Evolutionary conservation across 2,113 vertebrate species (phyloP), one percentile per base, ranked within the genome.

Genomic region (Hemiscyllium ocellatum): DNA sequence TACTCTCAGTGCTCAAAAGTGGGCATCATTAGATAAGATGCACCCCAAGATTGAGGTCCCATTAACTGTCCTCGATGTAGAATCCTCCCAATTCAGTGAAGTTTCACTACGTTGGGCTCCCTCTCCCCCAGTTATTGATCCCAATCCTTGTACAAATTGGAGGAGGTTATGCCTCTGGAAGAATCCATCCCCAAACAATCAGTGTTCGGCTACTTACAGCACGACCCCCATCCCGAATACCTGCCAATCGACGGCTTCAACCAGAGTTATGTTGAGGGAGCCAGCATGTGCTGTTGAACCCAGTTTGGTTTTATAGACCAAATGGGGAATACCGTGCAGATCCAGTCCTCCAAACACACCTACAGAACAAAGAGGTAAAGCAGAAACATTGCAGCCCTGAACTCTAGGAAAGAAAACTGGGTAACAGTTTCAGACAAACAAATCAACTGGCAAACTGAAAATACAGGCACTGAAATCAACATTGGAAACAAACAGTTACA

Each of bases 301-400:
- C 3, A 99, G 98, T 80, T 99, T 98, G 72, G 98, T 98, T 97
- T 97, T 98, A 96, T 98, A 98, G 66, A 98, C 96, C 0, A 95
- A 97, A 95, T 65, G 98, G 76, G 98, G 98, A 95, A 96, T 96
- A 94, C 98, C 98, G 15, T 98, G 98, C 42, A 99, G 97, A 47
- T 99, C 98, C 97, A 98, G 97, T 1, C 96, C 96, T 42, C 98
- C 98, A 65, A 99, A 98, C 47, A 98, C 98, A 69, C 98, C 98
- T 98, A 96, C 17, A 96, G 83, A 19, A 96, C 33, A 70, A 96
- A 96, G 7, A n/a, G 6, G 33, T 8, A 20, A 20, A 91, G 3
- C 13, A 7, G 95, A 69, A 52, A 26, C 61, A 61, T 56, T 4
- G 52, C 12, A 33, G n/a, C 12, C 86, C 29, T 5, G 6, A 33